Base-by-base conservation (phyloP, 1,140 invertebrate genomes). In the Pseudachorutes palmiensis region DNA sequence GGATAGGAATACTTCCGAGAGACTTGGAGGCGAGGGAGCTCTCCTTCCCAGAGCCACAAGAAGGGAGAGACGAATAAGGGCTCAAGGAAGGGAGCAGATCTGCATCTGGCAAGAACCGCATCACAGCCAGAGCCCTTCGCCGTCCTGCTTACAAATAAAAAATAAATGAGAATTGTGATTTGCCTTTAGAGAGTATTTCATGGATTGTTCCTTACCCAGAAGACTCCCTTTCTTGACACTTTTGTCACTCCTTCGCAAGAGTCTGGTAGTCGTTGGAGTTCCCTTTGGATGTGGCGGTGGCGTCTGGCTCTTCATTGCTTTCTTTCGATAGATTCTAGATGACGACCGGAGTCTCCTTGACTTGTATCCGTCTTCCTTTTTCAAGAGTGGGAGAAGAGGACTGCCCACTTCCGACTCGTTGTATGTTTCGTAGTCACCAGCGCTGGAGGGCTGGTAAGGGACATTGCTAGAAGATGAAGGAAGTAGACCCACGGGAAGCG, bases 1-100 rank as follows among this genome's bases (percentile, higher is more conserved):
- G 24, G 24, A 55, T 55, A 14, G 51, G 51, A 55, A 55, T 55
- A 55, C 51, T 55, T 19, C n/a, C n/a, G 36, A 41, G 36, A 55
- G 51, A 14, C 14, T 19, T 55, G 3, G 51, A 24, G 12, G 51
- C 51, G 12, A 22, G 5, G 9, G 36, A 41, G 36, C 19, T 19
- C n/a, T n/a, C n/a, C n/a, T n/a, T n/a, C n/a, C n/a, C n/a, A 41
- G 5, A 5, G 19, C 36, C 5, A 9, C 5, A 41, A 41, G 36
- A 41, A 41, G 36, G 36, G 36, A 41, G 5, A 41, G 36, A 41
- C 5, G 5, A 41, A 19, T 41, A 41, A 41, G 36, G 36, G 5
- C 5, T 5, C 5, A 41, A 41, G 36, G 36, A 9, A 41, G 36
- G 36, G n/a, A n/a, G n/a, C 36, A 41, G 19, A 41, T 12, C 51